phyloP scores from a whole-genome alignment of 2,797 vertebrate species.

The Tokudaia tokunoshimensis region DNA sequence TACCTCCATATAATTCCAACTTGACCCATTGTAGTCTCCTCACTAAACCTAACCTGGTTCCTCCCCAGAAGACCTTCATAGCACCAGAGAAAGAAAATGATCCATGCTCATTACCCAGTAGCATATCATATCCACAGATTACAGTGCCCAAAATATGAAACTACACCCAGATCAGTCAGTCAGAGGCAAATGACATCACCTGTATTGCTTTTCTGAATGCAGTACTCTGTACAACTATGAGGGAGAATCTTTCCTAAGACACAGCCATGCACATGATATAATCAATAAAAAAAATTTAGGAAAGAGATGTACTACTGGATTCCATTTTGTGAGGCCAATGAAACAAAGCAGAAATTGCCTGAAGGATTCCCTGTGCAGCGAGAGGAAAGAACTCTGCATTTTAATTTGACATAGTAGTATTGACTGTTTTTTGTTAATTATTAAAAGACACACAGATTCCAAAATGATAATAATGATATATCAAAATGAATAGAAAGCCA shows the following conservation, averaged over 20 bases:
- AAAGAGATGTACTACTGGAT: background rate
- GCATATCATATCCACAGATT: background rate
- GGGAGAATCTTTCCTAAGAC: background rate
- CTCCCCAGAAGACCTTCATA: background rate
- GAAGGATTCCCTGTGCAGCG: background rate
- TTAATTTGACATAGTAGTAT: background rate
- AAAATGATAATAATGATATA: background rate
- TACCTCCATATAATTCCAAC: background rate
- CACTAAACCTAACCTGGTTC: too few species aligned
- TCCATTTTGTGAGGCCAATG: background rate
- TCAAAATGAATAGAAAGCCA: too few species aligned
- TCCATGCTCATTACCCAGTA: background rate
- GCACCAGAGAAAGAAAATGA: background rate
- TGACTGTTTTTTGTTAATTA: background rate
- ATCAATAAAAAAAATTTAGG: background rate
- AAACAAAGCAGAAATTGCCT: background rate
- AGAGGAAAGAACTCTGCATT: background rate
- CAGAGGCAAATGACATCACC: background rate
- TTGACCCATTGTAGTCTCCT: rapidly evolving
- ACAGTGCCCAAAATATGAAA: background rate
- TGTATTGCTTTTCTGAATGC: background rate
- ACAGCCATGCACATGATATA: background rate
- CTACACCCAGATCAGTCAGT: background rate
- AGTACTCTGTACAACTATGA: background rate
- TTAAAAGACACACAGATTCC: background rate